Percentiles rank a stretch among this genome's conserved stretches.
Conservation (phyloP, 1,140 invertebrate species). For the Phymastichus coffea region DNA sequence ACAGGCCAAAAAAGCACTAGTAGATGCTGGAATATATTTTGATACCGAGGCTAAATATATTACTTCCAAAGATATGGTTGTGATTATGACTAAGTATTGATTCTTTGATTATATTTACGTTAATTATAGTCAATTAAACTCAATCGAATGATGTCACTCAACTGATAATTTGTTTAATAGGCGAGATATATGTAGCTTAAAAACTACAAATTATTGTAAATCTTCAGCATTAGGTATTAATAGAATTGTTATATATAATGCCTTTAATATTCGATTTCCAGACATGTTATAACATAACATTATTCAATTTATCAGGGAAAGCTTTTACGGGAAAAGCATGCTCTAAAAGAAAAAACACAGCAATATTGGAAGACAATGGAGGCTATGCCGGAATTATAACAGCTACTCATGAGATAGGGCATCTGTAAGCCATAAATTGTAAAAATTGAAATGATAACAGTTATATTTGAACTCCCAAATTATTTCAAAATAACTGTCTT, state of each 20-base stretch:
- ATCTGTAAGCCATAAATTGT: constrained; percentile 28
- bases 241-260: neutral
- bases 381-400: constrained; percentile 16
- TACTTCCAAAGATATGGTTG: constrained; percentile 21
- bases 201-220: constrained; percentile 14
- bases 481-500: no score
- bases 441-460: neutral
- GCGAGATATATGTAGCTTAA: constrained; percentile 22
- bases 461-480: neutral
- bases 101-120: no score
- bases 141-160: no score
- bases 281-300: no score
- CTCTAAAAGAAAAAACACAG: constrained; percentile 23
- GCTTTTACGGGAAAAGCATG: constrained; percentile 19
- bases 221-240: constrained; percentile 15
- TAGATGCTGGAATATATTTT: constrained; percentile 19
- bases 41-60: neutral
- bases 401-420: constrained; percentile 24
- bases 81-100: constrained; percentile 30
- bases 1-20: constrained; percentile 4
- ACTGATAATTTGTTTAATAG: constrained; percentile 2
- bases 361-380: constrained; percentile 23
- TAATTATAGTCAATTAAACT: no score
- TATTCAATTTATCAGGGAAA: constrained; percentile 9
- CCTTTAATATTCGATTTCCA: no score